Base-by-base conservation (phyloP, 2,113 vertebrate species). In the Nycticebus coucang region DNA sequence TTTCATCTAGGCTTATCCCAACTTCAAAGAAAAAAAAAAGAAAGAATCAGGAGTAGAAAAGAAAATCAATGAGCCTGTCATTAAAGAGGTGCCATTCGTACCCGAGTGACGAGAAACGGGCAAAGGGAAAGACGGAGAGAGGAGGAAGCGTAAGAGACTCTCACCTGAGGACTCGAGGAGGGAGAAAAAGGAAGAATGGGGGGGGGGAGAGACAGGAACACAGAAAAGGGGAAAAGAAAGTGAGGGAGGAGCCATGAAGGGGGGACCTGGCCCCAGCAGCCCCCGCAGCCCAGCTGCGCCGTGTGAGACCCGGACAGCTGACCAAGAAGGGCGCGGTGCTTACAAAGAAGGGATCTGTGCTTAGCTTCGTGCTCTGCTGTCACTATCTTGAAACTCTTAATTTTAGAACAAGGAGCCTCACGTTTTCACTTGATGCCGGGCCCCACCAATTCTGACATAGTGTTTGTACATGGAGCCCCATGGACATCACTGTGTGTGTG, bases 401-500 rank as follows among this genome's bases (percentile, higher is more conserved):
- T 28, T 80, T 86, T 30, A 18, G 35, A 19, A 53, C 33, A 26
- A 45, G 41, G 59, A 33, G 60, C 21, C 17, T 28, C 12, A 33
- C 13, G 5, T 22, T 33, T 50, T 80, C 77, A 9, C 12, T 83
- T 50, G 62, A 50, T 53, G 30, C 62, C 0, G 6, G 12, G 12
- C 5, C 17, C n/a, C 78, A 2, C 15, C 26, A 8, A 33, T 41
- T 50, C 37, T 13, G 15, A 22, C 0, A 0, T 3, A 8, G 18
- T 8, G 4, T 18, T 28, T 10, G 0, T 2, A 10, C 18, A 3
- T 22, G 64, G 35, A 79, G 21, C 3, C 1, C 8, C 13, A 0
- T 0, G 18, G 45, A 55, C 9, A 35, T 13, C 9, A 13, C 0
- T 10, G 8, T 2, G 35, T 6, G 12, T 0, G 0, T 15, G 26